Percentiles rank a stretch among this genome's conserved stretches.
These are phyloP conservation scores for Trematomus loennbergii DNA, from an alignment of 2,113 vertebrate genomes.

Conservation along the genomic window DNA sequence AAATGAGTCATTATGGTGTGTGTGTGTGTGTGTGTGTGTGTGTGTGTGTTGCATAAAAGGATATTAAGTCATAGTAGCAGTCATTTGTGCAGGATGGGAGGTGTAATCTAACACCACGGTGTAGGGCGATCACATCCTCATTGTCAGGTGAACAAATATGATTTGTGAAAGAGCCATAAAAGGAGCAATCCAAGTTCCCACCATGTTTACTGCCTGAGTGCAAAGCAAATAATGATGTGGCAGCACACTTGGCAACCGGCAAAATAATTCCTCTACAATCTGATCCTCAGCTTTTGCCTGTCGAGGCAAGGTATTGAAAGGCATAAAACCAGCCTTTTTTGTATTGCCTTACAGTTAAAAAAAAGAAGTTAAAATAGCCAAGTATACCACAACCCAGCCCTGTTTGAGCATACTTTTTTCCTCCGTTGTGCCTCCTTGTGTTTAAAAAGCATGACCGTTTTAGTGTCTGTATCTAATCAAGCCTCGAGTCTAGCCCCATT, in stretches of 20 bases:
- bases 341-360: not conserved
- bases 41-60: constrained; percentile 24
- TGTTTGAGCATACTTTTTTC: constrained; percentile 28
- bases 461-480: constrained; percentile 83
- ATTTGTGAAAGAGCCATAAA: constrained; percentile 13
- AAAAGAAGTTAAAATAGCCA: constrained; percentile 12
- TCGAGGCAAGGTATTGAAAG: constrained; percentile 37
- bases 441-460: constrained; percentile 52
- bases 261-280: constrained; percentile 35
- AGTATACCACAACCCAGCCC: not conserved
- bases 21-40: not conserved
- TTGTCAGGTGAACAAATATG: not conserved
- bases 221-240: constrained; percentile 40
- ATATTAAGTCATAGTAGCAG: constrained; percentile 26
- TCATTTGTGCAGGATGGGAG: constrained; percentile 72
- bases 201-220: constrained; percentile 15
- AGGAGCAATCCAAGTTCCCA: not conserved
- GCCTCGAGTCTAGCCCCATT: constrained; percentile 69
- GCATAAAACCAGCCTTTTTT: not conserved
- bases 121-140: constrained; percentile 27
- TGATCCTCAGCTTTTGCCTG: constrained; percentile 31
- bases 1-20: constrained; percentile 5
- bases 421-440: constrained; percentile 38
- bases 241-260: constrained; percentile 28
- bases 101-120: constrained; percentile 39